Base-by-base conservation (phyloP, 2,113 vertebrate genomes). In the Ictalurus punctatus region DNA sequence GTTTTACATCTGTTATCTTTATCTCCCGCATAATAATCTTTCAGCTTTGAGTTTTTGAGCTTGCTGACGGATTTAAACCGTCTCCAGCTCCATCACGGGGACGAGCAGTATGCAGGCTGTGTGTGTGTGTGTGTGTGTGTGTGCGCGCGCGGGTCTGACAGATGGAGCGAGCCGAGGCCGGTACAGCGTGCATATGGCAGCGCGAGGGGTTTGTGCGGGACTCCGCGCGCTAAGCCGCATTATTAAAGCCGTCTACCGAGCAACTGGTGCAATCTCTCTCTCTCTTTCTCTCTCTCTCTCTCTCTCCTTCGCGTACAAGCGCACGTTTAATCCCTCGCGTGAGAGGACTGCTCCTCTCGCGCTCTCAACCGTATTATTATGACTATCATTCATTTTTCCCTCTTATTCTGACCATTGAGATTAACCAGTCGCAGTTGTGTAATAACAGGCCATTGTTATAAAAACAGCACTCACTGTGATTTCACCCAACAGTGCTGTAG, bases 151-250 rank as follows among this genome's bases (percentile, higher is more conserved):
- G 54, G 0, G 80, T 92, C 93, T 93, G 94, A 95, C 96, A 96
- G 96, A 96, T 96, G 96, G 96, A 95, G 92, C 90, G 92, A 94
- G 93, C 93, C 93, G 93, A 90, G 93, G 94, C 93, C 94, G 93
- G 92, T 94, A 94, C 94, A 94, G 91, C 90, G 95, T 95, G 94
- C 96, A 96, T 96, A 95, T 96, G 95, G 94, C 91, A 90, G 92
- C 87, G 89, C 91, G 90, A 90, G 90, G 92, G 93, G 90, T 83
- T 89, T 90, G 90, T 89, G 85, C 89, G 93, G 93, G 91, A 92
- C 91, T 93, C 83, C 80, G 69, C 91, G 92, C 90, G 61, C 87
- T 94, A 93, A 95, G 91, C 93, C 92, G 92, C 84, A 83, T 83
- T 86, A 93, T 94, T 93, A 93, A 92, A 90, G 92, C 90, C 89